Base-by-base conservation (phyloP, 1,140 invertebrate species). In the Frieseomelitta varia region DNA sequence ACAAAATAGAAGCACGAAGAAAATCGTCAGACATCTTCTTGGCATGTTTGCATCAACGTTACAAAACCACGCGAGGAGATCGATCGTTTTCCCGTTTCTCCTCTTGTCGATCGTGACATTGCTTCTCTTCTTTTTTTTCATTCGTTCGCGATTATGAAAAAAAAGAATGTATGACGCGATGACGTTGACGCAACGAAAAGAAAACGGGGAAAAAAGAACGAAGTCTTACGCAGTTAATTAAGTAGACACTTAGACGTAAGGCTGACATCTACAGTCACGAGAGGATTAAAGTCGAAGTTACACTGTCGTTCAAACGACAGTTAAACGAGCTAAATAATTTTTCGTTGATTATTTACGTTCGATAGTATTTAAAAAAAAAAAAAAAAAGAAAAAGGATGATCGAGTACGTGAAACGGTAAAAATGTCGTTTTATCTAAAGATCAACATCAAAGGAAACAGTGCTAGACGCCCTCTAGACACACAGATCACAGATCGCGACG, bases 231-330 rank as follows among this genome's bases (percentile, higher is more conserved):
- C n/a, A 56, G 51, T 80, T 81, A 85, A 61, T 85, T 85, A 85
- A 85, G 84, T 81, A 85, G 84, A 85, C 79, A 81, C 39, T 71
- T 81, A 79, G 84, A 85, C 79, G 79, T 63, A 81, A 85, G 84
- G 79, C 72, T 85, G 39, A 8, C 69, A 79, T 81, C 72, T 85
- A 81, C 27, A 53, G 19, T 79, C 78, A 75, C 79, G 79, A 85
- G 78, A 81, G 84, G 79, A 81, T 85, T 81, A 81, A 81, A 79
- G 81, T 74, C 34, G n/a, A 71, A 81, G 39, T 61, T 71, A n/a
- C 30, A 68, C 11, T 21, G n/a, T 73, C 67, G 67, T 63, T 55
- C 51, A 30, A 71, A 79, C 53, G n/a, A n/a, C 47, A 19, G 55
- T 77, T 80, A 80, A 85, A 73, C 69, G 47, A 71, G 51, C 77